Conservation (phyloP, 2,113 vertebrate species). For the Fulmarus glacialis region DNA sequence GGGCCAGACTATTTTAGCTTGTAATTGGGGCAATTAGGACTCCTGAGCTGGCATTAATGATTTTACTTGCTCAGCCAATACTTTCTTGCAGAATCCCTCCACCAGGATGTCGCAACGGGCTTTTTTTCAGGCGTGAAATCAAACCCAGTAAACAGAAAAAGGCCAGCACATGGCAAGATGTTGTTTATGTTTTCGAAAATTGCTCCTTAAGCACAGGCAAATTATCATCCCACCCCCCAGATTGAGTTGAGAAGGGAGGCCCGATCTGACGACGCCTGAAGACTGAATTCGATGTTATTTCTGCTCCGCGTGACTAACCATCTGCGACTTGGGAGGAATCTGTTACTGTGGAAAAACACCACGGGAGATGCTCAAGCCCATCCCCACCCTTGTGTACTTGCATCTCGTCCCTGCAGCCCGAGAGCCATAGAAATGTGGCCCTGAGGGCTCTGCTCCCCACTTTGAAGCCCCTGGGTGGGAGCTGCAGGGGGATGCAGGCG, state of each 20-base stretch:
- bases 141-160: slow-evolving; percentile 3
- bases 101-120: neutral
- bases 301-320: neutral
- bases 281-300: neutral
- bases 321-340: neutral
- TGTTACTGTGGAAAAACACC: neutral
- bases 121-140: neutral
- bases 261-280: neutral
- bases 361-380: neutral
- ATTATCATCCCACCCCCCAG: neutral
- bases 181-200: neutral
- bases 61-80: neutral
- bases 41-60: neutral
- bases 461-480: fast-evolving
- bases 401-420: neutral
- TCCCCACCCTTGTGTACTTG: fast-evolving
- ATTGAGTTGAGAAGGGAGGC: neutral
- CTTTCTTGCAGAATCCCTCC: neutral
- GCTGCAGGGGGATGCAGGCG: fast-evolving
- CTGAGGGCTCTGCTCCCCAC: neutral
- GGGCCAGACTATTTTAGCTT: slow-evolving; percentile 14
- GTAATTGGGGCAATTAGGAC: neutral
- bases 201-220: neutral
- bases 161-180: slow-evolving; percentile 16
- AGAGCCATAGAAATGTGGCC: fast-evolving